Conservation (phyloP, 1,140 invertebrate genomes). For the Pinna nobilis region DNA sequence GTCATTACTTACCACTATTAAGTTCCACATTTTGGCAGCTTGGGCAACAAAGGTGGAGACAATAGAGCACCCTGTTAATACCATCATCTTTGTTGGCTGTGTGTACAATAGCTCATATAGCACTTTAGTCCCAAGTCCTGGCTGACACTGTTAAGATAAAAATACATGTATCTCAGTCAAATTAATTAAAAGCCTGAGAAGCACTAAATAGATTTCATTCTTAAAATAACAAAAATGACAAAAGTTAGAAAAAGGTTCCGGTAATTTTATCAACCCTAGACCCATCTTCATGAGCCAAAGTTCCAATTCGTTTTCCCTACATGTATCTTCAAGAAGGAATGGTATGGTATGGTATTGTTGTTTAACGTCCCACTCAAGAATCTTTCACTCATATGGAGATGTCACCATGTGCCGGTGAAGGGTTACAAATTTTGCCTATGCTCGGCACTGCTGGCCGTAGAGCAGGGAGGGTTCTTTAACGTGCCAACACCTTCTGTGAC, state of each 20-base stretch:
- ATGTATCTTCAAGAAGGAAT: background rate
- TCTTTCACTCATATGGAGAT: no score
- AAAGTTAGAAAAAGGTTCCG: background rate
- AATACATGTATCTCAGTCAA: background rate
- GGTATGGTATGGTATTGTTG: no score
- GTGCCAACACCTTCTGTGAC: no score
- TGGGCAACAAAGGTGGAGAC: conserved; percentile 99
- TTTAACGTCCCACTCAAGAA: no score
- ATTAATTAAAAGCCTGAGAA: background rate
- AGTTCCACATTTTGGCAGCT: conserved; percentile 99
- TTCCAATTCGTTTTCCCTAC: no score
- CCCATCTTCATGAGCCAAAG: conserved; percentile 98
- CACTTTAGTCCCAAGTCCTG: conserved; percentile 96
- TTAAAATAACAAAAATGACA: background rate
- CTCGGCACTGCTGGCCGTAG: no score
- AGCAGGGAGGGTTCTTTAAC: no score
- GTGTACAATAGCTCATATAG: conserved; percentile 98
- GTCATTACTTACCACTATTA: conserved; percentile 91
- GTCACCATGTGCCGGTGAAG: no score
- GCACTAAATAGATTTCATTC: background rate
- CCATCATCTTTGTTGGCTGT: conserved; percentile 93
- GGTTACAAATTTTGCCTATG: no score
- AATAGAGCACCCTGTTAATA: conserved; percentile 95
- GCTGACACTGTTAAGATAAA: conserved; percentile 91
- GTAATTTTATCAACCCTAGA: background rate